A percentile compares a stretch with the other conserved stretches of the same genome.
These are phyloP conservation scores for Anser cygnoides DNA, from an alignment of 2,113 vertebrate species.

Conservation along the genomic window DNA sequence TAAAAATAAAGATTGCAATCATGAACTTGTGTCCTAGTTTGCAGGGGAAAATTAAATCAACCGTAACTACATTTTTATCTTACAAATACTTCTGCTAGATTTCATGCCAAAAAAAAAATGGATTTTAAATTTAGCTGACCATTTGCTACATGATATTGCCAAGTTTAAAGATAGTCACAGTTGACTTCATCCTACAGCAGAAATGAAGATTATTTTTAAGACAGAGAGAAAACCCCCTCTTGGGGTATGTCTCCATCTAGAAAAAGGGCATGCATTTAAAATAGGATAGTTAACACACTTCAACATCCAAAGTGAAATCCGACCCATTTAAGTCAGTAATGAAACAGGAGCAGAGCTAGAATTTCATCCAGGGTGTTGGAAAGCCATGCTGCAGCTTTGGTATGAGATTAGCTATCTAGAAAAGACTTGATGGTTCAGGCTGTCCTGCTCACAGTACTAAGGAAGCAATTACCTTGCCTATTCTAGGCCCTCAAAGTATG, in stretches of 20 bases:
- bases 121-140: slow-evolving; percentile 80
- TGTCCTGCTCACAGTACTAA: background rate
- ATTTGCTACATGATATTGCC: slow-evolving; percentile 45
- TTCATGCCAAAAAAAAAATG: slow-evolving; percentile 53
- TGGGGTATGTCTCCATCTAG: background rate
- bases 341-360: background rate
- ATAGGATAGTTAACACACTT: background rate
- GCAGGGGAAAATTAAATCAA: slow-evolving; percentile 70
- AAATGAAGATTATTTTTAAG: slow-evolving; percentile 22
- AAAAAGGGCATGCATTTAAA: slow-evolving; percentile 38
- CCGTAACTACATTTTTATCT: slow-evolving; percentile 62
- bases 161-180: slow-evolving; percentile 49
- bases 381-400: background rate
- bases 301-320: background rate
- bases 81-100: slow-evolving; percentile 67
- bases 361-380: background rate
- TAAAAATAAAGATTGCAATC: slow-evolving; percentile 75
- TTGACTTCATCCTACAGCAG: slow-evolving; percentile 18
- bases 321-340: background rate
- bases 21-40: slow-evolving; percentile 54
- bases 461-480: background rate
- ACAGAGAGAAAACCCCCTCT: background rate
- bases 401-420: background rate
- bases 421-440: background rate
- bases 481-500: background rate